Conservation (phyloP, 2,797 vertebrate genomes). For the Cygnus olor region DNA sequence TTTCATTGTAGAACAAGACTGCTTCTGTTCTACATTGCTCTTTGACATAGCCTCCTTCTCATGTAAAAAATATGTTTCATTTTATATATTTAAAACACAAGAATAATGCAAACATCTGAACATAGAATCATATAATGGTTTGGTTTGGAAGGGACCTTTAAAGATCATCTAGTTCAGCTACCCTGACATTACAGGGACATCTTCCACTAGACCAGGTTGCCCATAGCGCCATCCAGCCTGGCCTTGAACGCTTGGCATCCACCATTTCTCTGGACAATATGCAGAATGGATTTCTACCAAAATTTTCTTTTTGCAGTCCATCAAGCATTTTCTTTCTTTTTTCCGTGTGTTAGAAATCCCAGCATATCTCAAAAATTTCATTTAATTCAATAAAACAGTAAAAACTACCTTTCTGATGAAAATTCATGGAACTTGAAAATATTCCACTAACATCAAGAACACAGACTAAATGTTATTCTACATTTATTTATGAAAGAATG, state of each 20-base stretch:
- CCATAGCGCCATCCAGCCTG: too few relatives aligned
- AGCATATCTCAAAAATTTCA: not conserved
- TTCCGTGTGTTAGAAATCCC: not conserved
- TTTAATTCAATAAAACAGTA: not conserved
- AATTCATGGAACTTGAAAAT: not conserved
- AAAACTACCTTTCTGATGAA: not conserved
- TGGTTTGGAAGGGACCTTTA: too few relatives aligned
- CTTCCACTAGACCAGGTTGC: too few relatives aligned
- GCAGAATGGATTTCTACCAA: not conserved
- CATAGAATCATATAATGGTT: too few relatives aligned
- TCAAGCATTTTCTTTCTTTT: not conserved
- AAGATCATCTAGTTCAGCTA: too few relatives aligned
- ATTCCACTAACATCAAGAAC: not conserved
- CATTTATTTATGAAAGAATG: not conserved
- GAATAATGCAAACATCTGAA: not conserved
- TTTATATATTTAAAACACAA: not conserved
- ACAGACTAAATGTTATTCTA: not conserved
- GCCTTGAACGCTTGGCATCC: too few relatives aligned
- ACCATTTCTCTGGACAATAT: too few relatives aligned
- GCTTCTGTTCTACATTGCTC: not conserved
- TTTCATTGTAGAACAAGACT: not conserved
- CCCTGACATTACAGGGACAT: too few relatives aligned
- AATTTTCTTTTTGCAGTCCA: not conserved
- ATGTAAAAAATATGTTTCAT: too few relatives aligned
- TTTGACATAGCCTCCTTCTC: not conserved